Base-by-base conservation (phyloP, 1,140 invertebrate genomes). In the Linepithema humile region DNA sequence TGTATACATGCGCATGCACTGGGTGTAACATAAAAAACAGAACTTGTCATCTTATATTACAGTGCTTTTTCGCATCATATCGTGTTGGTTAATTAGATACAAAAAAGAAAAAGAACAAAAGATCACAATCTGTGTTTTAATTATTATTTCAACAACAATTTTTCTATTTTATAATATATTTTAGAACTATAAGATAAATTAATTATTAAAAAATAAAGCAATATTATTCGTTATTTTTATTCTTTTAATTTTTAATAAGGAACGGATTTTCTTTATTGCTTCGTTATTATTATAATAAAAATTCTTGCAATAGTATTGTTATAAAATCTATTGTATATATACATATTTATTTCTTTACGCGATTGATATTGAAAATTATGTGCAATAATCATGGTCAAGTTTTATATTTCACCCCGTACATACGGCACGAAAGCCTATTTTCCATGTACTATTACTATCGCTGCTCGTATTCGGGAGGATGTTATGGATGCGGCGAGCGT, bases 401-500 rank as follows among this genome's bases (percentile, higher is more conserved):
- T 69, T 69, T 38, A 17, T 45, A 32, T 67, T 40, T 26, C 35
- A 60, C 53, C 67, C 5, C 10, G 38, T 62, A 43, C 15, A 48
- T 40, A 23, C 40, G n/a, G 35, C 5, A n/a, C 26, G 20, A 40
- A 32, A 38, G 12, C 70, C 55, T 74, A 69, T 83, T 87, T 83
- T 86, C 86, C 70, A 83, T 86, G 38, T 67, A 59, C 55, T 82
- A 69, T 32, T 55, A 84, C 84, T 85, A 67, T 26, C 85, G 78
- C 78, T 80, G 84, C 38, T 84, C 83, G 84, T 88, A 88, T 85
- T 74, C 85, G 64, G 67, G 85, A 88, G 89, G 86, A 89, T 86
- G 90, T 92, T 92, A 92, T 91, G 90, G 85, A 91, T 89, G 89
- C 90, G 89, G 77, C 86, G 82, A 91, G 90, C 90, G 90, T 93